Evolutionary conservation across 2,113 vertebrate species (phyloP), one percentile per base, ranked within the genome.

Genomic region (Thymallus thymallus): DNA sequence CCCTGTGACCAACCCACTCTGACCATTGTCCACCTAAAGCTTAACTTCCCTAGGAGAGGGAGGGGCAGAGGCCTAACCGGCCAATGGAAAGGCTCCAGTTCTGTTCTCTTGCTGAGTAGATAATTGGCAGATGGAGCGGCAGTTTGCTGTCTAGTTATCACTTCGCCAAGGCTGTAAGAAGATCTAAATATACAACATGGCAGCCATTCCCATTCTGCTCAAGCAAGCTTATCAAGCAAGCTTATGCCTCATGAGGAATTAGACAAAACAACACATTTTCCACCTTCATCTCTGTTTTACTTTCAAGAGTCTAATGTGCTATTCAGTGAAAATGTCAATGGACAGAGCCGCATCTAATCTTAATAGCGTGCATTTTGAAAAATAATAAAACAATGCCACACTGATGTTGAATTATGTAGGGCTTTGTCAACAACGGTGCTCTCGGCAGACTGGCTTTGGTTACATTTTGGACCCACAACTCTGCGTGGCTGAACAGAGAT

Each of bases 401-500:
- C 32, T 41, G 20, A 24, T 74, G 48, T 56, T 86, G 72, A 86
- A 82, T 86, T 77, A 86, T 83, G 75, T 80, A 82, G 78, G 29
- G 35, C 77, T 76, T 68, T 71, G 76, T 80, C 75, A 76, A 80
- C 68, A 78, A 78, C 75, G 71, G 70, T 73, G 71, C 77, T 82
- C 77, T 79, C 32, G 22, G 41, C 20, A 1, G 22, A n/a, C 41
- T 35, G 18, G 65, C 18, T 30, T 41, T 41, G 35, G 35, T 41
- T 41, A 55, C n/a, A 10, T 46, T 68, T 68, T 65, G 51, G 65
- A 77, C 76, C 63, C 74, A 72, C 76, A 84, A 32, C 68, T 78
- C 73, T 77, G 76, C 84, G 75, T 55, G 78, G 73, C 74, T 80
- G 82, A 82, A 68, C 85, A 80, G 45, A 84, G 82, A 70, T 74